Conservation (phyloP, 2,797 vertebrate genomes). For the Psittacula echo region DNA sequence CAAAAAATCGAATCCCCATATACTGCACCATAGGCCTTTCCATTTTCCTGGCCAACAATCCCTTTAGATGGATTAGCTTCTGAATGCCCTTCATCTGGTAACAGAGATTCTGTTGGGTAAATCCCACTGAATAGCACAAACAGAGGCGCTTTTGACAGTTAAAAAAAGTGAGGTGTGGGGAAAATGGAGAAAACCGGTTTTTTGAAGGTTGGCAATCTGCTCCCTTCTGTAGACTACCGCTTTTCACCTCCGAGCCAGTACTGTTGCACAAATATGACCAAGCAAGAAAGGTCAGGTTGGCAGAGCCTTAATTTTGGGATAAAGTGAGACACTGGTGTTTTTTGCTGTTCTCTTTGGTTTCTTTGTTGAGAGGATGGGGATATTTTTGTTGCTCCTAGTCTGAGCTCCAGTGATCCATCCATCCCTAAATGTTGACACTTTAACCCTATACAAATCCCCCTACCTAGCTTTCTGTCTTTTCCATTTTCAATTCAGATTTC, state of each 20-base stretch:
- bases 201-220: neutral
- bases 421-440: constrained; percentile 59
- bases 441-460: constrained; percentile 27
- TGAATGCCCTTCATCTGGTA: neutral
- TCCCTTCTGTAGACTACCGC: neutral
- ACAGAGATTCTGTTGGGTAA: neutral
- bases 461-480: constrained; percentile 49
- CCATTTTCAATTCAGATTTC: constrained; percentile 55
- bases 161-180: neutral
- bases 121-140: neutral
- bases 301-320: neutral
- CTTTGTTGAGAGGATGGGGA: neutral
- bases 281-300: neutral
- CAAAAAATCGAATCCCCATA: neutral
- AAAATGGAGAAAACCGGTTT: neutral
- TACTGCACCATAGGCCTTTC: neutral
- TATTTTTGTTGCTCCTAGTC: neutral
- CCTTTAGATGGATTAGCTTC: constrained; percentile 26
- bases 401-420: constrained; percentile 35
- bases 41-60: neutral
- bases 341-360: constrained; percentile 18
- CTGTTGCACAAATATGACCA: neutral
- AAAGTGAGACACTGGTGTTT: neutral
- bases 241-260: neutral
- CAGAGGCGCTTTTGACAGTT: neutral